Percentiles rank a stretch among this genome's conserved stretches.
phyloP scores from a whole-genome alignment of 1,140 invertebrate genomes.

The Thalassaphorura encarpata region DNA sequence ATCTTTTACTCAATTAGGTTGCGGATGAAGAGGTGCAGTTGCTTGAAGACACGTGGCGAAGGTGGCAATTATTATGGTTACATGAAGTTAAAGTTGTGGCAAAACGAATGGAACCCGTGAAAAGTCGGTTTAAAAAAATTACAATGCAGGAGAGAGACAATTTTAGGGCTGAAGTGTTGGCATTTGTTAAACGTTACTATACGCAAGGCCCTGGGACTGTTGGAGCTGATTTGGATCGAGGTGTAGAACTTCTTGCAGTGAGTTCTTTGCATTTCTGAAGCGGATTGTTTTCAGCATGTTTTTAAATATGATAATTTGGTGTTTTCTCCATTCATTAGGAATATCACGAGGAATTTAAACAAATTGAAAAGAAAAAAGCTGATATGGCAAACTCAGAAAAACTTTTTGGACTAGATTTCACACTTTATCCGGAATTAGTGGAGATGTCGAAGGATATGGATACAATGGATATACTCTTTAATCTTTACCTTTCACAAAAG shows the following conservation, averaged over 20 bases:
- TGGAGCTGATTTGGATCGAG: conserved; percentile 60
- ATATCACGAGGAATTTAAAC: conserved; percentile 54
- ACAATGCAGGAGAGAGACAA: neutral
- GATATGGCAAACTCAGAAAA: conserved; percentile 68
- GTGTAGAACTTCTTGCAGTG: conserved; percentile 56
- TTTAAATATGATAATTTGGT: too few relatives aligned
- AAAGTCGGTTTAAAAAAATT: conserved; percentile 55
- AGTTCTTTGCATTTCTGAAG: neutral
- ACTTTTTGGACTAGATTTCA: conserved; percentile 70
- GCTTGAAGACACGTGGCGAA: conserved; percentile 36
- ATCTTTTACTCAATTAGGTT: conserved; percentile 3
- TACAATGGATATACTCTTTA: conserved; percentile 59
- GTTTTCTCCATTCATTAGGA: conserved; percentile 47
- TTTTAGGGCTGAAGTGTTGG: neutral
- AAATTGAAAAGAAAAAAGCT: conserved; percentile 53
- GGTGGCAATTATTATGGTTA: conserved; percentile 46
- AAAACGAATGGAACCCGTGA: conserved; percentile 39
- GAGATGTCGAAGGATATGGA: conserved; percentile 60
- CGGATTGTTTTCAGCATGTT: neutral
- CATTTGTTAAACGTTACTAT: conserved; percentile 43
- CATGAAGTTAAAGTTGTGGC: conserved; percentile 45
- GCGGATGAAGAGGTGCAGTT: conserved; percentile 13
- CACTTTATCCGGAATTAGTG: conserved; percentile 65
- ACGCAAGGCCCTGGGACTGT: conserved; percentile 64
- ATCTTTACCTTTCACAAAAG: conserved; percentile 67